Conservation (phyloP, 2,888 invertebrate species). For the Cataglyphis cursor region DNA sequence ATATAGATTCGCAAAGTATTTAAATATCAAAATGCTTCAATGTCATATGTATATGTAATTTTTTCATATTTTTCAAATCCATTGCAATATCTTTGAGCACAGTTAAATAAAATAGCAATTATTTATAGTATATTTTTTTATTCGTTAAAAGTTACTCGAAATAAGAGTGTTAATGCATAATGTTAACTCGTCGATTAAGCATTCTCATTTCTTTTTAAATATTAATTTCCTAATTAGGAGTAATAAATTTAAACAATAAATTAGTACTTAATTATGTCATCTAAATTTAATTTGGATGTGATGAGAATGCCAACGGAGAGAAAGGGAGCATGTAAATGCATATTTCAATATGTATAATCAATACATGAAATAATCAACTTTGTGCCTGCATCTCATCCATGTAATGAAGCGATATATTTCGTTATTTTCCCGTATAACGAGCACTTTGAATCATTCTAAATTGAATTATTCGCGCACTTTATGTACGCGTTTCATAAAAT, state of each 20-base stretch:
- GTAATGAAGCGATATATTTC: constrained; percentile 5
- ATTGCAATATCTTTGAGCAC: not conserved
- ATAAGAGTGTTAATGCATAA: not conserved
- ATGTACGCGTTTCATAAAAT: constrained; percentile 2
- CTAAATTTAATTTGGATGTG: not conserved
- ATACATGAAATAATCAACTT: not conserved
- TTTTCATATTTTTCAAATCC: not conserved
- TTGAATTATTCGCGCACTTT: constrained; percentile 8
- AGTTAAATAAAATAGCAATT: constrained; percentile 1
- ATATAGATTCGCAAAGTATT: not conserved
- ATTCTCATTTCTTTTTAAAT: not conserved
- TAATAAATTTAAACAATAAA: not conserved
- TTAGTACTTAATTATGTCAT: not conserved
- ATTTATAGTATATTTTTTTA: not conserved
- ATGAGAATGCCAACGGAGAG: not conserved
- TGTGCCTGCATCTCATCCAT: not conserved
- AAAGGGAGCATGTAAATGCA: not conserved
- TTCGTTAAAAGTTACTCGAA: not conserved
- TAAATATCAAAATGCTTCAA: constrained; percentile 34
- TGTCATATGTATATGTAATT: not conserved
- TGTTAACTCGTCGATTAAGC: not conserved
- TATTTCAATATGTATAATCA: not conserved
- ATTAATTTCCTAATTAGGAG: constrained; percentile 1
- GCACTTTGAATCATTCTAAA: not conserved
- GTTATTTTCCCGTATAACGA: constrained; percentile 6